phyloP scores from a whole-genome alignment of 2,888 invertebrate genomes.

The Gortyna flavago region DNA sequence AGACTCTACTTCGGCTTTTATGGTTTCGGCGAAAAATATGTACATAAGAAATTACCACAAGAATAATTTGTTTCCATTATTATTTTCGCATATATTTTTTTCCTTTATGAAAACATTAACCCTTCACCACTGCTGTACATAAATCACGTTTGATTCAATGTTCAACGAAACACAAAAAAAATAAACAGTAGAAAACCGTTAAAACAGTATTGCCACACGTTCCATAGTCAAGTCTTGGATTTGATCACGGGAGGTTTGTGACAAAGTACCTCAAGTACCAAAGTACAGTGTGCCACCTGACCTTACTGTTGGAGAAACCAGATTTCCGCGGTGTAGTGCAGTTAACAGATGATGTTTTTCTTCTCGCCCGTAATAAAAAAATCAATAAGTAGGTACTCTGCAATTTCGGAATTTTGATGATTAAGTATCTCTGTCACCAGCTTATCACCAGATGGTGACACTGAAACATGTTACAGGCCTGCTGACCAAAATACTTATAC shows the following conservation, averaged over 20 bases:
- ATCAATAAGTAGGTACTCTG: not conserved
- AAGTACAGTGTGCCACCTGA: slow-evolving; percentile 25
- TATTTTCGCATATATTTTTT: slow-evolving; percentile 14
- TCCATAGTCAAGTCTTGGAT: slow-evolving; percentile 2
- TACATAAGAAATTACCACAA: not conserved
- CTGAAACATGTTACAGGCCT: not conserved
- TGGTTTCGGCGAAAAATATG: not conserved
- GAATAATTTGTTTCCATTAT: not conserved
- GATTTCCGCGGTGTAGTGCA: slow-evolving; percentile 47
- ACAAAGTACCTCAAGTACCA: slow-evolving; percentile 28
- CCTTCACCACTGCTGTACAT: slow-evolving; percentile 11
- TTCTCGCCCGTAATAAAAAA: slow-evolving; percentile 14
- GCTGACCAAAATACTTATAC: slow-evolving; percentile 13
- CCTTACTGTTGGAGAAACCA: slow-evolving; percentile 39
- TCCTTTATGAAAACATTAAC: slow-evolving; percentile 17
- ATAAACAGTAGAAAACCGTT: not conserved
- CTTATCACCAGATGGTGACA: not conserved
- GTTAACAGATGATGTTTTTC: slow-evolving; percentile 36
- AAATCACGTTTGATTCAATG: slow-evolving; percentile 13
- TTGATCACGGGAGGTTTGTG: slow-evolving; percentile 20
- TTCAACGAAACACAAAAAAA: slow-evolving; percentile 4
- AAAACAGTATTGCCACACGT: slow-evolving; percentile 23
- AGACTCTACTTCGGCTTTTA: not conserved
- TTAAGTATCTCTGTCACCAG: not conserved
- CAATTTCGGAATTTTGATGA: slow-evolving; percentile 4